Conservation (phyloP, 2,797 vertebrate species). For the Buceros bicornis region DNA sequence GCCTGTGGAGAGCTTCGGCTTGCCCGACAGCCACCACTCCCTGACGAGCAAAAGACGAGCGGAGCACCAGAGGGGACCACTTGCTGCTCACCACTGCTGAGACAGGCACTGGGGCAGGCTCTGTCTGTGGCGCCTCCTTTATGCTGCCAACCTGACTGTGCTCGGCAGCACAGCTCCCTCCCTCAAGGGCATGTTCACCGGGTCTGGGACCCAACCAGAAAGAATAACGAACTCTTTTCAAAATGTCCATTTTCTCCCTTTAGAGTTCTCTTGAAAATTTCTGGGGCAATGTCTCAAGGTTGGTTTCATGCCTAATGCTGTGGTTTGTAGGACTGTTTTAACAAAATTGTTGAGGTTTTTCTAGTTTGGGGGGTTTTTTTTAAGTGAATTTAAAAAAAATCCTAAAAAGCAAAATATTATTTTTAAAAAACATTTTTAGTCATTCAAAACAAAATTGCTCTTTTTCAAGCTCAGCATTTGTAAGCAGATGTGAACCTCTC, state of each 20-base stretch:
- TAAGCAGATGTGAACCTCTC: background rate
- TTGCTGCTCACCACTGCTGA: rapidly evolving
- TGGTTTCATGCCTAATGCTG: background rate
- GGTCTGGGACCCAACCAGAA: background rate
- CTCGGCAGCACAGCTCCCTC: rapidly evolving
- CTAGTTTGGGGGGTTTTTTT: background rate
- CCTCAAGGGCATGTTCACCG: rapidly evolving
- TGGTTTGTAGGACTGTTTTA: background rate
- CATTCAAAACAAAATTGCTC: rapidly evolving
- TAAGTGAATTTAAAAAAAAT: background rate
- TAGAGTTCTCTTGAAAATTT: background rate
- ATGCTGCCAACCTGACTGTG: background rate
- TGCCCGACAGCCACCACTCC: background rate
- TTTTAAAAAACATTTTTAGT: background rate
- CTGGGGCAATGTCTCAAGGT: background rate
- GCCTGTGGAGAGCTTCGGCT: background rate
- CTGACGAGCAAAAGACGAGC: background rate
- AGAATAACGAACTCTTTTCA: background rate
- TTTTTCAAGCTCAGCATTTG: background rate
- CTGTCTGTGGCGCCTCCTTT: background rate
- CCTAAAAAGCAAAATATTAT: background rate
- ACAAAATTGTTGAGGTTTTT: background rate
- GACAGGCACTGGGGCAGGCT: background rate
- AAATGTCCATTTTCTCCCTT: background rate
- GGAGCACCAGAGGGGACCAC: background rate